These are phyloP conservation scores for Apostichopus californicus DNA, from an alignment of 35 echinoderm and acorn worm species.

Conservation along the genomic window DNA sequence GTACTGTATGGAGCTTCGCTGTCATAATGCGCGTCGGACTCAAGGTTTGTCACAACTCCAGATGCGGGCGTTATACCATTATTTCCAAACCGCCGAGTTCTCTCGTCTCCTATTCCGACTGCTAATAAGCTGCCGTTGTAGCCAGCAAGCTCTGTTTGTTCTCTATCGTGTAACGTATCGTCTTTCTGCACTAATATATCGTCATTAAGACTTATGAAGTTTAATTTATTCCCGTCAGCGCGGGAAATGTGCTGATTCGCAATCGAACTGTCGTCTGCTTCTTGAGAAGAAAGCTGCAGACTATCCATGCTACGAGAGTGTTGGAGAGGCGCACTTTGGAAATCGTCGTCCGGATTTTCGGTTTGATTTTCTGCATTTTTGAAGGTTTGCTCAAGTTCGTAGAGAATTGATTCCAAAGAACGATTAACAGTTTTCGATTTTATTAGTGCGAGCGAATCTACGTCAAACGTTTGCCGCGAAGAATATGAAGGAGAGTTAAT, in stretches of 20 bases:
- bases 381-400: conserved; percentile 34
- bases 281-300: conserved; percentile 28
- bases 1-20: not conserved
- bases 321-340: conserved; percentile 60
- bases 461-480: conserved; percentile 15
- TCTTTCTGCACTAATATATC: conserved; percentile 53
- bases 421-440: conserved; percentile 59
- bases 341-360: not conserved
- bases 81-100: conserved; percentile 24
- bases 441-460: conserved; percentile 15
- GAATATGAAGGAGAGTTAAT: not conserved
- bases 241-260: conserved; percentile 28
- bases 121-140: conserved; percentile 37
- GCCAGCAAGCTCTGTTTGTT: conserved; percentile 33
- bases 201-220: conserved; percentile 60
- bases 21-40: not conserved
- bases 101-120: not conserved
- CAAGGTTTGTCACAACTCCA: conserved; percentile 46
- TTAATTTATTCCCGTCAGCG: conserved; percentile 66
- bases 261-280: conserved; percentile 37
- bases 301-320: conserved; percentile 71
- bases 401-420: conserved; percentile 74
- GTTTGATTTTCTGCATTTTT: not conserved
- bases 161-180: conserved; percentile 58
- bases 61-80: conserved; percentile 57